Evolutionary conservation across 2,888 invertebrate genomes (phyloP).

Genomic region (Thymelicus sylvestris): DNA sequence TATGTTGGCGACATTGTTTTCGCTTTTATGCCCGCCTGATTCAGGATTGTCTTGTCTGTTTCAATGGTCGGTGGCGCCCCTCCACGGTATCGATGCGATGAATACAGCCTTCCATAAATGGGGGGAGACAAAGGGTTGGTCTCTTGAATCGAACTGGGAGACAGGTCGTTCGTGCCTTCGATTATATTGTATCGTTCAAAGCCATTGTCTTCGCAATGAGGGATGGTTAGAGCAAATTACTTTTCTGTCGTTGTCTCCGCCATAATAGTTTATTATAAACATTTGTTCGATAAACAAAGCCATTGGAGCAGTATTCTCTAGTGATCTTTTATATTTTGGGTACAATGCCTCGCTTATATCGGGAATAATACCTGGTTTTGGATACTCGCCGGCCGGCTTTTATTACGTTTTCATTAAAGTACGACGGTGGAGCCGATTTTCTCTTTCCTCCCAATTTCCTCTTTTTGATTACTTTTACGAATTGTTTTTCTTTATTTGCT

Average conservation of each 20-base stretch:
- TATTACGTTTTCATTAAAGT: slow-evolving; percentile 37
- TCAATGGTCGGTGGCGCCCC: slow-evolving; percentile 82
- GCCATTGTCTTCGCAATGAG: slow-evolving; percentile 76
- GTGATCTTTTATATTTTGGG: slow-evolving; percentile 37
- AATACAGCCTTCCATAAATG: slow-evolving; percentile 81
- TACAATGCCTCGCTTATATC: slow-evolving; percentile 35
- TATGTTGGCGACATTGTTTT: slow-evolving; percentile 85
- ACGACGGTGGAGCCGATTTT: slow-evolving; percentile 33
- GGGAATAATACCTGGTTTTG: slow-evolving; percentile 37
- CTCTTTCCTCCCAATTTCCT: slow-evolving; percentile 23
- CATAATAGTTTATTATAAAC: slow-evolving; percentile 50
- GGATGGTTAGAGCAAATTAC: slow-evolving; percentile 83
- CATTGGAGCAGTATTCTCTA: slow-evolving; percentile 30
- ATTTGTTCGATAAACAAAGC: slow-evolving; percentile 33
- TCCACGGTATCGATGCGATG: slow-evolving; percentile 75
- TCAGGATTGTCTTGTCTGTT: slow-evolving; percentile 84
- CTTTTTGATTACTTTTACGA: slow-evolving; percentile 30
- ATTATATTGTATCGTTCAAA: slow-evolving; percentile 83
- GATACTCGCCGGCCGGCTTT: slow-evolving; percentile 29
- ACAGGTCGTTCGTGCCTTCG: slow-evolving; percentile 80
- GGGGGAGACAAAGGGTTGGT: slow-evolving; percentile 83
- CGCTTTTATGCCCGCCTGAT: slow-evolving; percentile 82
- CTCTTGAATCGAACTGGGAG: slow-evolving; percentile 81
- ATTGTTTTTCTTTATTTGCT: slow-evolving; percentile 11
- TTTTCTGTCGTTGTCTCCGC: slow-evolving; percentile 71